Evolutionary conservation across 2,113 vertebrate species (phyloP).

Genomic region (Cervus canadensis): DNA sequence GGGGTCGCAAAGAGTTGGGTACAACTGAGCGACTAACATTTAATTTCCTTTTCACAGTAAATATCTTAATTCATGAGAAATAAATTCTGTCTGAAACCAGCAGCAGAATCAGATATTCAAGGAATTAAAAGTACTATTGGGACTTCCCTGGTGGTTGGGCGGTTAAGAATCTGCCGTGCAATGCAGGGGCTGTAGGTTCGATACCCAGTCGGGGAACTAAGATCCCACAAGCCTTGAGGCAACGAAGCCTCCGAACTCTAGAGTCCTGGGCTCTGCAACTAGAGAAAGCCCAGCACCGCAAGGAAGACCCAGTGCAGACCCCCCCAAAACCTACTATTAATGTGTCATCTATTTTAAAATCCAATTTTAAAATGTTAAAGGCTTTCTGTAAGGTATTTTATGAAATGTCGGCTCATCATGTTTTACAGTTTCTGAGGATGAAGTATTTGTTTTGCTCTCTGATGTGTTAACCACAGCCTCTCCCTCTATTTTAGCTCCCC

Average conservation of each 20-base stretch:
- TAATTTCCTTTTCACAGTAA: not conserved
- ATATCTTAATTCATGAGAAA: not conserved
- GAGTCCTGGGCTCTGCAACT: not conserved
- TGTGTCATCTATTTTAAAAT: not conserved
- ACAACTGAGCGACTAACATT: not conserved
- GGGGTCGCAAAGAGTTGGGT: not conserved
- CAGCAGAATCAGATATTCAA: not conserved
- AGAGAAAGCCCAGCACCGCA: not conserved
- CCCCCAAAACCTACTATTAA: not conserved
- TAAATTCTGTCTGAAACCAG: not conserved
- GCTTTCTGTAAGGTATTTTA: not conserved
- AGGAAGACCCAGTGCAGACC: not conserved
- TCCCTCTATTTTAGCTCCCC: not conserved
- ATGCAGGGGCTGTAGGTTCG: not conserved
- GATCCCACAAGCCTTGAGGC: not conserved
- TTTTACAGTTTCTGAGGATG: not conserved
- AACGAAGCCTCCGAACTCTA: not conserved
- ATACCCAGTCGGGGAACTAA: fast-evolving
- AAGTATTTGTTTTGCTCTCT: not conserved
- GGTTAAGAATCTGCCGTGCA: not conserved
- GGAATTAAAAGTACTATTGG: not conserved
- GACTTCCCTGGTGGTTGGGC: not conserved
- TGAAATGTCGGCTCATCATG: not conserved
- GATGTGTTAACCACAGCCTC: not conserved
- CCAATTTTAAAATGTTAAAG: not conserved